Conservation (phyloP, 2,113 vertebrate genomes). For the Python bivittatus region DNA sequence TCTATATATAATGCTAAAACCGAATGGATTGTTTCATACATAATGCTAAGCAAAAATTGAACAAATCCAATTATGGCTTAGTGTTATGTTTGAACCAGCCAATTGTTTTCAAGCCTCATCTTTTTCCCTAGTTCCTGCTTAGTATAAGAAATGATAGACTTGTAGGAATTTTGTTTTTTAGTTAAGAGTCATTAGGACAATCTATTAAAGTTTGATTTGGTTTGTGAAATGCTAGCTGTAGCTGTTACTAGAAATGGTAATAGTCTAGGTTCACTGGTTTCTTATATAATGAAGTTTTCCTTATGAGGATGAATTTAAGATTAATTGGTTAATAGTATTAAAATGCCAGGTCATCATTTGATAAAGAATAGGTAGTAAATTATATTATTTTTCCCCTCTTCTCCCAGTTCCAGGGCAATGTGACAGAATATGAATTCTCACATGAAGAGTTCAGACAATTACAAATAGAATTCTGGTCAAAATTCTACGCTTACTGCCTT, state of each 20-base stretch:
- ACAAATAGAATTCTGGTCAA: conserved; percentile 95
- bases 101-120: background rate
- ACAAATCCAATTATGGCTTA: background rate
- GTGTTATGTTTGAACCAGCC: background rate
- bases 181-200: background rate
- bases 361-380: background rate
- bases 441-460: conserved; percentile 91
- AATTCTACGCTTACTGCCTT: conserved; percentile 92
- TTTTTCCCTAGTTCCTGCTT: background rate
- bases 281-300: background rate
- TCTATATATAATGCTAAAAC: background rate
- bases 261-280: background rate
- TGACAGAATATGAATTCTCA: conserved; percentile 91
- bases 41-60: background rate
- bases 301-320: background rate
- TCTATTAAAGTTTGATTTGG: background rate
- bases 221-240: background rate
- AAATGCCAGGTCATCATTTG: background rate
- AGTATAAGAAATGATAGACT: background rate
- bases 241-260: background rate
- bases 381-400: background rate
- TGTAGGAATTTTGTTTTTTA: background rate
- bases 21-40: background rate
- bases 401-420: conserved; percentile 85
- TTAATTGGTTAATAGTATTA: background rate